Base-by-base conservation (phyloP, 2,888 invertebrate genomes). In the Dorcus hopei region DNA sequence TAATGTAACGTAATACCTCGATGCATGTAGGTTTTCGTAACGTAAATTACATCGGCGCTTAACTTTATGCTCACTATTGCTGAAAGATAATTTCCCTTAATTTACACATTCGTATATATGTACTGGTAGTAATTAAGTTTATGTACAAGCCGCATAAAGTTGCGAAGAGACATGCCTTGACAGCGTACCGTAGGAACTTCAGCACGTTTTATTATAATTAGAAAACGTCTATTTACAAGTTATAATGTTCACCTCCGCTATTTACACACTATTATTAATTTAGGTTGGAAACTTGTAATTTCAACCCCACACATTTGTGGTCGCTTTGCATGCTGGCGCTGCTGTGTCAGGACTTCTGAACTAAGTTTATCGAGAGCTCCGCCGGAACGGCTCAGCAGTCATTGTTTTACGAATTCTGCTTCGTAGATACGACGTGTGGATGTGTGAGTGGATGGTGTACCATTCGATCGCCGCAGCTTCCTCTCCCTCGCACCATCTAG, bases 251-350 rank as follows among this genome's bases (percentile, higher is more conserved):
- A 62, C 63, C 63, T 65, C 56, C 59, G 59, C 63, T 66, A 65
- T 66, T 66, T 66, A 64, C 66, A 66, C 65, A 61, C 61, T 60
- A 61, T 66, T 66, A 66, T 66, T 67, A 66, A 65, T 67, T 66
- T 64, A 58, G 59, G 58, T 62, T 61, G 54, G 57, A 63, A 64
- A 65, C 64, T 66, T 64, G 67, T 65, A 65, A 65, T 67, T 67
- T 65, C 61, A 58, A 58, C 61, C 60, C 54, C 61, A 51, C 60
- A 64, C 64, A 62, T 66, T 66, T 66, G 65, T 48, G 64, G 65
- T 64, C 61, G 59, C 61, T 64, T 63, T 64, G 62, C 66, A 64
- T 66, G 66, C 64, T 38, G 59, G 62, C 43, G 58, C 48, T 57
- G 58, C 64, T 62, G 62, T 57, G 64, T 66, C 63, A 64, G 64